phyloP scores from a whole-genome alignment of 2,797 vertebrate genomes.

The Enteromius mattozi region DNA sequence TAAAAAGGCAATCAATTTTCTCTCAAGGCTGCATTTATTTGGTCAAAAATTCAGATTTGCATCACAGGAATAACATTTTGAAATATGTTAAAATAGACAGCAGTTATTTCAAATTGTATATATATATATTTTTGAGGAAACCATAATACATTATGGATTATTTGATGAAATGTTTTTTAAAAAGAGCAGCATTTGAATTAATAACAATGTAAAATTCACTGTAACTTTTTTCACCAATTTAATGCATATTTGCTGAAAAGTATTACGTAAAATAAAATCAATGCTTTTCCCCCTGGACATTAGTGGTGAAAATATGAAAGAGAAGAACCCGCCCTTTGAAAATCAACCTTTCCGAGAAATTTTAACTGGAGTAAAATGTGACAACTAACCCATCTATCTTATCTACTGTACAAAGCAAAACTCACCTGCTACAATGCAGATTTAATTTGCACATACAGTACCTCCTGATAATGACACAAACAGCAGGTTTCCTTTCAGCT shows the following conservation, averaged over 20 bases:
- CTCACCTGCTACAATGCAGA: not conserved
- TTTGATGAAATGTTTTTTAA: not conserved
- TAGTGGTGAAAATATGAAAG: not conserved
- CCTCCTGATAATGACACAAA: constrained; percentile 10
- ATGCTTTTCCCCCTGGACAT: not conserved
- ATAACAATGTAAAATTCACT: not conserved
- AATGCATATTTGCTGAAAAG: not conserved
- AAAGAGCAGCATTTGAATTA: not conserved
- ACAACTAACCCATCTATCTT: not conserved
- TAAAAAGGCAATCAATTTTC: not conserved
- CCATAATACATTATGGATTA: not conserved
- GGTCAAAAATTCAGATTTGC: not conserved
- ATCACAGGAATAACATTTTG: too few relatives aligned
- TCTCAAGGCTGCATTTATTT: not conserved
- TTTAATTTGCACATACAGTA: constrained; percentile 9
- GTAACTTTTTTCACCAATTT: not conserved
- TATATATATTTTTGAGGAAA: not conserved
- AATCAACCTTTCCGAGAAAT: not conserved
- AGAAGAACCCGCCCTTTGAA: not conserved
- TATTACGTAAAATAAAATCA: not conserved
- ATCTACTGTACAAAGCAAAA: not conserved
- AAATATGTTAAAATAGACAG: too few relatives aligned
- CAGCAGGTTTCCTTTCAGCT: not conserved
- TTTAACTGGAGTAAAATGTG: not conserved
- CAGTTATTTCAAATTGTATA: too few relatives aligned